Conservation (phyloP, 2,888 invertebrate genomes). For the Ernsta delagoae region DNA sequence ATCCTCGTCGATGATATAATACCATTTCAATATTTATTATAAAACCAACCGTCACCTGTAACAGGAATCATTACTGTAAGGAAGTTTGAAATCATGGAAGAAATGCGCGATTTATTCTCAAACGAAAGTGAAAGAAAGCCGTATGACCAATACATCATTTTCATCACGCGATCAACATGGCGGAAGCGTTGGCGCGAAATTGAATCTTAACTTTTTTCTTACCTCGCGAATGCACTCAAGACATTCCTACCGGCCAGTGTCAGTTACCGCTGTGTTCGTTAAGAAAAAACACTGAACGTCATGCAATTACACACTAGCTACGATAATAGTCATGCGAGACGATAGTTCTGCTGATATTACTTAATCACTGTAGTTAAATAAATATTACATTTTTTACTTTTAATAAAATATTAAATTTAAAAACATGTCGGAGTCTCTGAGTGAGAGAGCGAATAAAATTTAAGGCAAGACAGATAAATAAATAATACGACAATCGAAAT, state of each 20-base stretch:
- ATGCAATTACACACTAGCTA: constrained; percentile 49
- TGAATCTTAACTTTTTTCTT: constrained; percentile 80
- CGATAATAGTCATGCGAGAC: constrained; percentile 49
- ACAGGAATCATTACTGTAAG: constrained; percentile 29
- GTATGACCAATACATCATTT: constrained; percentile 78
- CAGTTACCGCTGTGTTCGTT: constrained; percentile 56
- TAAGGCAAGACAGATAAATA: no score
- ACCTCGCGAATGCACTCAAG: constrained; percentile 58
- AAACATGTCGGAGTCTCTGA: no score
- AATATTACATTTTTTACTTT: constrained; percentile 7
- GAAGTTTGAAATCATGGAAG: constrained; percentile 41
- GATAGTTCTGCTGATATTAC: constrained; percentile 26
- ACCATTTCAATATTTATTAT: not conserved
- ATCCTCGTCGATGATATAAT: not conserved
- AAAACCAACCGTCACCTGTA: not conserved
- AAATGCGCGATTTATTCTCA: constrained; percentile 65
- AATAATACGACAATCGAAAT: no score
- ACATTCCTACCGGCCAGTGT: constrained; percentile 78
- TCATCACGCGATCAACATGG: constrained; percentile 79
- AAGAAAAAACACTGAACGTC: constrained; percentile 48
- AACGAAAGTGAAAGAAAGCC: constrained; percentile 81
- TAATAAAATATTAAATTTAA: not conserved
- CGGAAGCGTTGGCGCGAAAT: constrained; percentile 80
- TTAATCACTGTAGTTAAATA: constrained; percentile 22
- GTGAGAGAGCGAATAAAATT: no score